A percentile compares a stretch with the other conserved stretches of the same genome.
phyloP scores from a whole-genome alignment of 2,888 invertebrate genomes.

The Heliconius erato region DNA sequence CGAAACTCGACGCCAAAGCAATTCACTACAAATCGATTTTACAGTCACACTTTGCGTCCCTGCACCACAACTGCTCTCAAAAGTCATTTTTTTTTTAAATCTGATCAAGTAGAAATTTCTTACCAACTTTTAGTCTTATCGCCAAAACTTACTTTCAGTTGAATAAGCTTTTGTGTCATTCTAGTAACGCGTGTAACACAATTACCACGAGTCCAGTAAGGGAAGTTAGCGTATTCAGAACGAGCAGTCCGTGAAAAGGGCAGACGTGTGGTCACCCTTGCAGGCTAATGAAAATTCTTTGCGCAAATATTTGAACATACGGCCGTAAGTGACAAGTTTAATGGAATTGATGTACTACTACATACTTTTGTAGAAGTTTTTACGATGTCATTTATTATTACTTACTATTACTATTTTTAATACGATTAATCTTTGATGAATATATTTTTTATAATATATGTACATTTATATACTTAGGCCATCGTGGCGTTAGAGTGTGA shows the following conservation, averaged over 20 bases:
- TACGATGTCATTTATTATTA: constrained; percentile 9
- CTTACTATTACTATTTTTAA: too few species aligned
- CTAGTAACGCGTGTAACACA: constrained; percentile 21
- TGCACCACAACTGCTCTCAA: too few species aligned
- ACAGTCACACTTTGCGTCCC: too few species aligned
- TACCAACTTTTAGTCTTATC: neutral
- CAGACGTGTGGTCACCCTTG: constrained; percentile 54
- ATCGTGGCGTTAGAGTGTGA: too few species aligned
- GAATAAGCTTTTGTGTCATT: constrained; percentile 1
- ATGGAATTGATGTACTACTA: constrained; percentile 45
- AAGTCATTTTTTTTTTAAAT: neutral
- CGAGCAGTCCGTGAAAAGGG: constrained; percentile 45
- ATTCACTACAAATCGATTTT: too few species aligned
- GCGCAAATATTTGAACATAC: constrained; percentile 55
- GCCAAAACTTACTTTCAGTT: neutral
- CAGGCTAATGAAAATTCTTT: constrained; percentile 61
- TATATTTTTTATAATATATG: neutral
- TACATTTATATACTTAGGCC: too few species aligned
- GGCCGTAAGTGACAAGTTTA: constrained; percentile 51
- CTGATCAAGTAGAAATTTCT: too few species aligned
- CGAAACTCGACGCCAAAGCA: too few species aligned
- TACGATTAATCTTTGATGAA: neutral
- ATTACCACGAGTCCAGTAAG: constrained; percentile 24
- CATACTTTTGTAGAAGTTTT: neutral
- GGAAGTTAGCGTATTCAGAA: constrained; percentile 43